Percentiles rank a stretch among this genome's conserved stretches.
phyloP scores from a whole-genome alignment of 2,888 invertebrate species.

The Gonocerus acuteangulatus region DNA sequence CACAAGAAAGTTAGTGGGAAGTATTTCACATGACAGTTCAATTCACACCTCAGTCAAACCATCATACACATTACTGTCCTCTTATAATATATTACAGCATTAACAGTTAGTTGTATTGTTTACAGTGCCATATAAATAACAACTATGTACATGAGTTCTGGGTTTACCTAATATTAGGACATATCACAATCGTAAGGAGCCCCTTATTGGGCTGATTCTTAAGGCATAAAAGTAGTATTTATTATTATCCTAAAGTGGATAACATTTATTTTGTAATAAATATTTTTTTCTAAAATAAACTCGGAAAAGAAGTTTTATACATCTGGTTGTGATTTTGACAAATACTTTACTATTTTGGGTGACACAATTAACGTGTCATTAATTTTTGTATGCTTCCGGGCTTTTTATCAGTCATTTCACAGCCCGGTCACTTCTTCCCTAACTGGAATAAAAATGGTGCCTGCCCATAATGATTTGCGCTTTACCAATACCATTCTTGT shows the following conservation, averaged over 20 bases:
- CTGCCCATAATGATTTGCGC: background rate
- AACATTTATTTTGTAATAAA: no score
- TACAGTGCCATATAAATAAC: background rate
- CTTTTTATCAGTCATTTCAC: no score
- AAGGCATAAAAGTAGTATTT: background rate
- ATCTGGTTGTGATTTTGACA: no score
- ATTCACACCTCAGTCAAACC: background rate
- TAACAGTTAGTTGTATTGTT: background rate
- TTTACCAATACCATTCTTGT: conserved; percentile 37
- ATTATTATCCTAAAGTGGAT: no score
- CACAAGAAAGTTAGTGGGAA: background rate
- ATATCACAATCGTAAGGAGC: background rate
- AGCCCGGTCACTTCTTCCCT: no score
- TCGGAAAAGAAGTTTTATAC: no score
- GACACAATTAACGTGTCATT: no score
- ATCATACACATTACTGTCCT: background rate
- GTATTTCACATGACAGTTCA: background rate
- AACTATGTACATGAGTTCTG: background rate
- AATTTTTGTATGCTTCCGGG: no score
- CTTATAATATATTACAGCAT: background rate
- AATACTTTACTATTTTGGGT: no score
- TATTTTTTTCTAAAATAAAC: no score
- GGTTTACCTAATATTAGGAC: background rate
- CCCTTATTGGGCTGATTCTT: background rate
- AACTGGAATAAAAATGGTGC: no score